Evolutionary conservation across 2,113 vertebrate species (phyloP).

Genomic region (Synodontis membranacea): DNA sequence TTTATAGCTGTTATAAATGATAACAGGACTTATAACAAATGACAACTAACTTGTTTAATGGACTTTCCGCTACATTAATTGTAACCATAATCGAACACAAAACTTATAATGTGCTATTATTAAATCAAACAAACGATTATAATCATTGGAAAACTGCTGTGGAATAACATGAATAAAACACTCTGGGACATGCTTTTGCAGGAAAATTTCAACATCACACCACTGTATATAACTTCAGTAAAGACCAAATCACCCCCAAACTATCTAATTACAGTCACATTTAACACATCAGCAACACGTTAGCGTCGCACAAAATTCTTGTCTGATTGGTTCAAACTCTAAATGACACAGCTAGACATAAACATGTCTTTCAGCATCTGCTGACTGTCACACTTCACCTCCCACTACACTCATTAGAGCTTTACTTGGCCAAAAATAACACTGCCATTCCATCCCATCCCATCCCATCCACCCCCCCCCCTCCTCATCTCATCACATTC

Average conservation of each 20-base stretch:
- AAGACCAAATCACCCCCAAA: conserved; percentile 3
- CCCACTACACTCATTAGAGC: conserved; percentile 48
- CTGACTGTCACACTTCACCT: conserved; percentile 41
- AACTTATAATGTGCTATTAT: neutral
- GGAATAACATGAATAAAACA: neutral
- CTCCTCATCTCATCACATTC: conserved; percentile 36
- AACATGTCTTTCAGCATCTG: conserved; percentile 44
- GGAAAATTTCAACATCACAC: neutral
- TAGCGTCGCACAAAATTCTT: neutral
- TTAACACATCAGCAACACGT: neutral
- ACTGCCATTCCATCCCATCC: conserved; percentile 40
- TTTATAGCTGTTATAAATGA: neutral
- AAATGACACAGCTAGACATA: conserved; percentile 25
- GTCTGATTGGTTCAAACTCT: conserved; percentile 19
- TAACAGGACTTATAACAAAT: neutral
- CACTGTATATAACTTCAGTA: neutral
- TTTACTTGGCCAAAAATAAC: conserved; percentile 50
- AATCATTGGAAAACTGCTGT: neutral
- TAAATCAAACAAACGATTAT: neutral
- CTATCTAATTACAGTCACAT: neutral
- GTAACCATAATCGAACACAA: neutral
- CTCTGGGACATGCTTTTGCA: neutral
- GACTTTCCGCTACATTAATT: neutral
- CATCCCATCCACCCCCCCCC: conserved; percentile 45
- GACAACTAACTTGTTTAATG: neutral